Percentiles rank a stretch among this genome's conserved stretches.
phyloP scores from a whole-genome alignment of 2,888 invertebrate species.

The Epinotia ramella region DNA sequence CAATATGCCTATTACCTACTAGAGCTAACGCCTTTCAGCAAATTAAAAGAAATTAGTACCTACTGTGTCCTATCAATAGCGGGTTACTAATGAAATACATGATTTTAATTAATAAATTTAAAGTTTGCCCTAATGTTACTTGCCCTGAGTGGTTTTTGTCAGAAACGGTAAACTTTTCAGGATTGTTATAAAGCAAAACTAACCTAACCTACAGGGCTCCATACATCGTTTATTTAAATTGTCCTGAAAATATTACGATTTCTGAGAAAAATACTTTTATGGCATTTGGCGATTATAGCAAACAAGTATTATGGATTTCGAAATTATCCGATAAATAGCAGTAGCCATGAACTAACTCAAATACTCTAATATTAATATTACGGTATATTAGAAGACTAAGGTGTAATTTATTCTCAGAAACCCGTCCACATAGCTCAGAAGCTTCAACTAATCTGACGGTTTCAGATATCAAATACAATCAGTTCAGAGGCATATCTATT shows the following conservation, averaged over 20 bases:
- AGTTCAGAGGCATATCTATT: conserved; percentile 29
- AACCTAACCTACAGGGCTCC: no score
- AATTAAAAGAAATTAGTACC: not conserved
- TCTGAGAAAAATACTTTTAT: no score
- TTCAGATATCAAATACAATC: conserved; percentile 24
- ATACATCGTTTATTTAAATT: no score
- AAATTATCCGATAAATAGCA: not conserved
- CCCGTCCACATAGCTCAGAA: not conserved
- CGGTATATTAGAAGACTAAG: not conserved
- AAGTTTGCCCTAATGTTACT: no score
- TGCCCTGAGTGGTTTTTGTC: no score
- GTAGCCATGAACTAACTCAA: not conserved
- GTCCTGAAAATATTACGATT: no score
- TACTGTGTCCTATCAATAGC: not conserved
- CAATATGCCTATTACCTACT: not conserved
- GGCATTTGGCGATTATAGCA: no score
- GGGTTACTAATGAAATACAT: no score
- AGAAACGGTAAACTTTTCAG: no score
- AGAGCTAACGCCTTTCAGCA: conserved; percentile 7
- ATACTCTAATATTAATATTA: not conserved
- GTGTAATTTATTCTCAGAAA: not conserved
- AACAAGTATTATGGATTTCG: no score
- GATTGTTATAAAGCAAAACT: no score
- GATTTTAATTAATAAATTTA: no score
- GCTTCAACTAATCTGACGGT: conserved; percentile 8